These are phyloP conservation scores for Cryptomyrus ogoouensis DNA, from an alignment of 2,113 vertebrate genomes.

Conservation along the genomic window DNA sequence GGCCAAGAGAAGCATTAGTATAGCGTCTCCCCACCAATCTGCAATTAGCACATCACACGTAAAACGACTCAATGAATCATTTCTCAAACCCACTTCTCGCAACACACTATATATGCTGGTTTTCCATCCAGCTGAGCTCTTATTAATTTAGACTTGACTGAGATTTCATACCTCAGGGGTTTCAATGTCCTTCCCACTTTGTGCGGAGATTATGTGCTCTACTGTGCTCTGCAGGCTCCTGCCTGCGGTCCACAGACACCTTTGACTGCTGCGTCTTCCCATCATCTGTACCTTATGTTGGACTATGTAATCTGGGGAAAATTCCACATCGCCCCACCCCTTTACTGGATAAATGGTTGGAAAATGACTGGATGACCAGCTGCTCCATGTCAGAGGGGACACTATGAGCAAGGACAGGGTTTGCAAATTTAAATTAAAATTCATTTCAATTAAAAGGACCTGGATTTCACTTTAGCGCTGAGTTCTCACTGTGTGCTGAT, in stretches of 20 bases:
- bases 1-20: neutral
- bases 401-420: no score
- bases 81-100: neutral
- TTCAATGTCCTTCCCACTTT: no score
- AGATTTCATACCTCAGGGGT: neutral
- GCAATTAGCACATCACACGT: neutral
- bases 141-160: neutral
- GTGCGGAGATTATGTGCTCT: no score
- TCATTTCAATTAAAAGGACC: no score
- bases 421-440: no score
- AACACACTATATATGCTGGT: neutral
- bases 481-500: no score
- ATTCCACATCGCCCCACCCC: neutral
- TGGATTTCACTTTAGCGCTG: no score
- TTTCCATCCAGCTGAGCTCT: neutral
- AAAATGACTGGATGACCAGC: no score
- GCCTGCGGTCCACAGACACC: neutral
- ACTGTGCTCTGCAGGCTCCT: neutral
- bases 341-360: neutral
- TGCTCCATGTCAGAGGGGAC: no score
- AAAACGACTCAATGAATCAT: neutral
- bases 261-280: neutral
- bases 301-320: neutral
- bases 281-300: neutral
- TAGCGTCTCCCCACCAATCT: neutral